Conservation (phyloP, 2,113 vertebrate species). For the Zapornia atra region DNA sequence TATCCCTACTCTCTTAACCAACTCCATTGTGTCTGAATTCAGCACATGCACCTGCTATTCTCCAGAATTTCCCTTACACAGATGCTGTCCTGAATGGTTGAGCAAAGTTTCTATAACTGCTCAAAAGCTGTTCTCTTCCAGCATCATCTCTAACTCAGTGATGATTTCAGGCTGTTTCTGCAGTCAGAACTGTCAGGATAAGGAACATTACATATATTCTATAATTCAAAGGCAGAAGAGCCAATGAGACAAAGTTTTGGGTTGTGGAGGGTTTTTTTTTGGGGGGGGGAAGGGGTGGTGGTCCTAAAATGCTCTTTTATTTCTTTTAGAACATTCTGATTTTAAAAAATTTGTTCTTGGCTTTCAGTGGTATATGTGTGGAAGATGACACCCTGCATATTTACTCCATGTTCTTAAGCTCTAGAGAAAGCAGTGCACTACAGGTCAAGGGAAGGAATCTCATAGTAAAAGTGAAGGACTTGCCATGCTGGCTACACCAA, state of each 20-base stretch:
- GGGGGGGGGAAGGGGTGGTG: accelerated
- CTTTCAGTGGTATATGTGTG: background rate
- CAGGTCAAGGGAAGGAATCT: background rate
- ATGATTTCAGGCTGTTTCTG: background rate
- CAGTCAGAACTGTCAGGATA: background rate
- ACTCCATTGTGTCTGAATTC: background rate
- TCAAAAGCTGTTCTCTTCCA: background rate
- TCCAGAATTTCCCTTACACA: background rate
- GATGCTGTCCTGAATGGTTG: background rate
- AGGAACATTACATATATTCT: background rate
- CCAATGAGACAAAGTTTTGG: background rate
- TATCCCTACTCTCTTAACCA: background rate
- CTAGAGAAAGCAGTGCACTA: background rate
- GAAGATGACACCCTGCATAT: background rate
- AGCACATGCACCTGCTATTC: background rate
- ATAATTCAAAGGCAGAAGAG: background rate
- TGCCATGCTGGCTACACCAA: background rate
- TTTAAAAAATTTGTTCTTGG: background rate
- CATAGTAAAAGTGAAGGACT: background rate
- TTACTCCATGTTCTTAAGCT: background rate
- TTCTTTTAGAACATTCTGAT: background rate
- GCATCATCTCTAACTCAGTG: background rate
- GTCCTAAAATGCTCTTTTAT: background rate
- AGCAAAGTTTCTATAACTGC: background rate
- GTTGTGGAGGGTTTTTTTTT: background rate